Conservation (phyloP, 2,888 invertebrate species). For the Orthosia gracilis region DNA sequence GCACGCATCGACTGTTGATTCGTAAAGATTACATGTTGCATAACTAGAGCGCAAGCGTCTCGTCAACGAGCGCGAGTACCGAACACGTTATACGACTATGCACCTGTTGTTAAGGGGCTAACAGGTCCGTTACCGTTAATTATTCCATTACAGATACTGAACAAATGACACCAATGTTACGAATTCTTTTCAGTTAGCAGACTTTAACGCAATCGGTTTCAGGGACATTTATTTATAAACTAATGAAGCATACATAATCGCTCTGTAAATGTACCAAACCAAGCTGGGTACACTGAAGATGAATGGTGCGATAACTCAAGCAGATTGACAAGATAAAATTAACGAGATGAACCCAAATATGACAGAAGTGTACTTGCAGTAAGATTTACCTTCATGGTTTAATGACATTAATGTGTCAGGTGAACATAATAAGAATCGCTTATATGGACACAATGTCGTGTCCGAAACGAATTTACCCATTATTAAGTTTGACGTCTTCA, state of each 20-base stretch:
- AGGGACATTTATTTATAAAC: constrained; percentile 26
- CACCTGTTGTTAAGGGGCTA: constrained; percentile 81
- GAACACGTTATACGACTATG: constrained; percentile 84
- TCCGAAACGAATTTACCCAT: constrained; percentile 35
- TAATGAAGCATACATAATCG: constrained; percentile 15
- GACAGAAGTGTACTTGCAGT: constrained; percentile 32
- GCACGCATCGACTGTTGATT: constrained; percentile 83
- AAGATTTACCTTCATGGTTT: constrained; percentile 51
- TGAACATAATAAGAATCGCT: constrained; percentile 40
- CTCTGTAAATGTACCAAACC: constrained; percentile 10
- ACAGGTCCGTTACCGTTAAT: constrained; percentile 81
- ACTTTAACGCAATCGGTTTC: constrained; percentile 31
- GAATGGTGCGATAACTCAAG: constrained; percentile 39
- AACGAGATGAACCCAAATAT: constrained; percentile 63
- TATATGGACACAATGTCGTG: constrained; percentile 40
- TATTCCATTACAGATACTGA: constrained; percentile 54
- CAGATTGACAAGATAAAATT: constrained; percentile 65
- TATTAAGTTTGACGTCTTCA: constrained; percentile 53
- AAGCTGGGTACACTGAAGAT: constrained; percentile 10
- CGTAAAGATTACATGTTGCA: constrained; percentile 85
- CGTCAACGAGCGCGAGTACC: constrained; percentile 68
- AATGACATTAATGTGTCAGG: constrained; percentile 46
- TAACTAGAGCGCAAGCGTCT: constrained; percentile 85
- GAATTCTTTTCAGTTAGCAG: constrained; percentile 29
- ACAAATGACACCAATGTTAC: constrained; percentile 36